These are phyloP conservation scores for Dendropsophus ebraccatus DNA, from an alignment of 2,113 vertebrate genomes.

Conservation along the genomic window DNA sequence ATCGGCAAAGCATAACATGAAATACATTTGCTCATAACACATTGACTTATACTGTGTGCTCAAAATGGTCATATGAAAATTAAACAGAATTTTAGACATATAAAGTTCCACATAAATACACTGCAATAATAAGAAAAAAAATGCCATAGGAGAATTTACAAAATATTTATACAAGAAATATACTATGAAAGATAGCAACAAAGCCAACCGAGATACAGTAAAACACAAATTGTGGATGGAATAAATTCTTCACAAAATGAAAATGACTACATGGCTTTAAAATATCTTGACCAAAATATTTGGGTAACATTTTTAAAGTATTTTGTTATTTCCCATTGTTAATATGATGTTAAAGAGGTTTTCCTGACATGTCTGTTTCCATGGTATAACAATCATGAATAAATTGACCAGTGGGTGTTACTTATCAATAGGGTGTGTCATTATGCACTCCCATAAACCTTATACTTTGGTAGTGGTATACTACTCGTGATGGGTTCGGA, in stretches of 20 bases:
- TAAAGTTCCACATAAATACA: constrained; percentile 98
- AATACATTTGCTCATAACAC: constrained; percentile 96
- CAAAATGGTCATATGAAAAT: constrained; percentile 93
- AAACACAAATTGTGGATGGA: constrained; percentile 76
- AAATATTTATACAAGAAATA: constrained; percentile 88
- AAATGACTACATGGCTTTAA: constrained; percentile 85
- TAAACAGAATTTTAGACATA: constrained; percentile 88
- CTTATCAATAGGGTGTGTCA: not conserved
- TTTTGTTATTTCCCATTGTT: not conserved
- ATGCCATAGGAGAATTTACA: constrained; percentile 81
- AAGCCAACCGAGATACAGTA: constrained; percentile 79
- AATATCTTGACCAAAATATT: constrained; percentile 79
- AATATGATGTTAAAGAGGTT: not conserved
- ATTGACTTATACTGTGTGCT: constrained; percentile 87
- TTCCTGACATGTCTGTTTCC: not conserved
- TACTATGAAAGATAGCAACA: constrained; percentile 76
- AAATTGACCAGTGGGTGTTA: not conserved
- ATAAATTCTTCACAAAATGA: constrained; percentile 88
- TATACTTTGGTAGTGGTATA: no score
- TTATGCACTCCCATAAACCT: not conserved
- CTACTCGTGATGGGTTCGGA: no score
- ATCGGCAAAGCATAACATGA: constrained; percentile 99
- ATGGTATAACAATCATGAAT: not conserved
- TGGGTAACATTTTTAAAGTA: not conserved
- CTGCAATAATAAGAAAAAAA: constrained; percentile 71